Evolutionary conservation across 2,888 invertebrate species (phyloP), one percentile per base, ranked within the genome.

Genomic region (Cryptocephalus moraei): DNA sequence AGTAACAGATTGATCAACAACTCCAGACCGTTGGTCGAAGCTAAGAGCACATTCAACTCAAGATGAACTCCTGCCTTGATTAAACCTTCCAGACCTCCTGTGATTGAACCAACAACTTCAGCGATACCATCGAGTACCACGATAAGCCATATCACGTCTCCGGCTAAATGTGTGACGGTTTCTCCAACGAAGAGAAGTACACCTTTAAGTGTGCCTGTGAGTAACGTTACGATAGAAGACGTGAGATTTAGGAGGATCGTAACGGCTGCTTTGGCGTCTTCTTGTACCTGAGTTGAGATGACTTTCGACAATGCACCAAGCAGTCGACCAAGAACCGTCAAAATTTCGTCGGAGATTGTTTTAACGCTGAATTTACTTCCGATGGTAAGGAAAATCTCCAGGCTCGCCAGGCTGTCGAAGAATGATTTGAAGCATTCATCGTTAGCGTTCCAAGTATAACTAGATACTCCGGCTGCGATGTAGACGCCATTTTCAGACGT

Each of bases 11-110:
- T 46, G 33, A 53, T 47, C 1, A 59, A 39, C 8, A 9, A 8
- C 33, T 42, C 6, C 22, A 32, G 11, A 6, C 56, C 57, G 33
- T 49, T 49, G 8, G 41, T 22, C 9, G 55, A 47, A 14, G 42
- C 48, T 6, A 59, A 44, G 4, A 57, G 8, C 2, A 56, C 6
- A 8, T 39, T 32, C 8, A 58, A 33, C 22, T 59, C 48, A 4
- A 59, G 39, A 39, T 41, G 13, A 3, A 58, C 49, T 11, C 42
- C 44, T 9, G 53, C 54, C 39, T 44, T 45, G 13, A 58, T 40
- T 10, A 59, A 38, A 39, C 46, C 51, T 8, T 14, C 39, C 8
- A 58, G 13, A n/a, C 56, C 57, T 9, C 56, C 58, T n/a, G 32
- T 9, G 14, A 54, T 50, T 10, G 39, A 12, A 9, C 41, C 45